Base-by-base conservation (phyloP, 2,797 vertebrate genomes). In the Mormyrops boulengeri region DNA sequence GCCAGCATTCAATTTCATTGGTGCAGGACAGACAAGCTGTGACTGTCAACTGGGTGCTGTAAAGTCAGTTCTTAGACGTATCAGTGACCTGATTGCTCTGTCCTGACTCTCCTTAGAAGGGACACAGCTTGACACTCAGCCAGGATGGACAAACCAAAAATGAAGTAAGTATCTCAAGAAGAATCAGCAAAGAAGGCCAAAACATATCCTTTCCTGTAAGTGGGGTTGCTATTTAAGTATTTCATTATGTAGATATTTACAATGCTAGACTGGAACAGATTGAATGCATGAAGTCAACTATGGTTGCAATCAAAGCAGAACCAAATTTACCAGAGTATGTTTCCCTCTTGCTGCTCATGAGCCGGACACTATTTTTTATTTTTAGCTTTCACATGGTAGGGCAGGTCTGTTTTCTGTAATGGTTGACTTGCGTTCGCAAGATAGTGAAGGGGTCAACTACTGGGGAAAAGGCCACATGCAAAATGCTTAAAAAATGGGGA, bases 331-430 rank as follows among this genome's bases (percentile, higher is more conserved):
- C 17, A 77, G 17, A 11, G 26, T 53, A 52, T 3, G 73, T 55
- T 88, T 82, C 88, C 34, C 66, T 52, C 50, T 82, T 88, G 26
- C 26, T 34, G 17, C 66, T 22, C 14, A 88, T 52, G 34, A 88
- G 44, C 69, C 1, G 6, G 14, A 30, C 47, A 2, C 38, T 30
- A 38, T 6, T 88, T 88, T 88, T 17, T 52, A 44, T 44, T 80
- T 44, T 44, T 47, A 41, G 73, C 38, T 8, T 80, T 80, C 17
- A 5, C 19, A 44, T 89, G 47, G 19, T 50, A 89, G 88, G 77
- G 55, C 88, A 85, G 41, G 38, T 84, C 88, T 85, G 88, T 62
- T 89, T 89, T 89, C 73, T 89, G 80, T 85, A 84, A 89, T 85
- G 52, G 80, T 66, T 62, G 88, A 80, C 52, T 89, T 60, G 34